phyloP scores from a whole-genome alignment of 2,888 invertebrate genomes.

The Lasioglossum figueresi region DNA sequence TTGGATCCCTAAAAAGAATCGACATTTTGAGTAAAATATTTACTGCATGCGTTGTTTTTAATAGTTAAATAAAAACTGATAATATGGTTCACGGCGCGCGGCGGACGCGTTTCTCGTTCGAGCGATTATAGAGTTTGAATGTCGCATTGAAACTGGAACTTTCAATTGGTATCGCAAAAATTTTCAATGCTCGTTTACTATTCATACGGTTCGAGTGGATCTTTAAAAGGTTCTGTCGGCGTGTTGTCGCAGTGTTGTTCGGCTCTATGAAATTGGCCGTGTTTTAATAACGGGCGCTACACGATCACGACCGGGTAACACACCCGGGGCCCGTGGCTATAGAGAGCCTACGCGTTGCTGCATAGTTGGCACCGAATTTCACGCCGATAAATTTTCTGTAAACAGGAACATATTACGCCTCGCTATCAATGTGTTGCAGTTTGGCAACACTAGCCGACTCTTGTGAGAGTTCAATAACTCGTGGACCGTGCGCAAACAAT shows the following conservation, averaged over 20 bases:
- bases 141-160: not conserved
- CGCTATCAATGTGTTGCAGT: slow-evolving; percentile 65
- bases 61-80: not conserved
- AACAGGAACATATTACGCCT: slow-evolving; percentile 67
- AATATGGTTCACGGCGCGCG: not conserved
- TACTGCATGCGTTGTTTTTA: not conserved
- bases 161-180: not conserved
- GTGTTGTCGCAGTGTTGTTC: not conserved
- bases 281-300: slow-evolving; percentile 47
- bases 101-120: not conserved
- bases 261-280: not conserved
- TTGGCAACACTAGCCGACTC: slow-evolving; percentile 57
- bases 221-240: not conserved
- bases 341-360: slow-evolving; percentile 39
- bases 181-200: not conserved
- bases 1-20: not conserved
- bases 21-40: not conserved
- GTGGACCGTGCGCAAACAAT: slow-evolving; percentile 48
- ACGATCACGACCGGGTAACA: slow-evolving; percentile 48
- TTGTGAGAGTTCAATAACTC: slow-evolving; percentile 50
- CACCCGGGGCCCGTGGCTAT: slow-evolving; percentile 40
- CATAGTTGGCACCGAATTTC: slow-evolving; percentile 68
- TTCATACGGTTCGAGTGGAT: not conserved
- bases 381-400: slow-evolving; percentile 68
- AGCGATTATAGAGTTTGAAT: not conserved